Percentiles rank a stretch among this genome's conserved stretches.
Evolutionary conservation across 2,888 invertebrate genomes (phyloP).

Genomic region (Dendrolimus houi): DNA sequence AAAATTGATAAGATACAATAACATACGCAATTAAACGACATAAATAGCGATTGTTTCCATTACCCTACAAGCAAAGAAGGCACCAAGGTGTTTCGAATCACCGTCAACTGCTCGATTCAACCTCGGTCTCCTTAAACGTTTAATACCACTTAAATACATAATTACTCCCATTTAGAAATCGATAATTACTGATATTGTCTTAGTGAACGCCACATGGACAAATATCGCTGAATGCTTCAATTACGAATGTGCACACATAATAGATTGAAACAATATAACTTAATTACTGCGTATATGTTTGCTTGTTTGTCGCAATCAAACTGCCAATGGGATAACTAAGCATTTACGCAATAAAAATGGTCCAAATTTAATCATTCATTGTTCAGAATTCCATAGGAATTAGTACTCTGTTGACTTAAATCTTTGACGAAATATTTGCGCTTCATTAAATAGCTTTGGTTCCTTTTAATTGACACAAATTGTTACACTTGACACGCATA

Average conservation of each 20-base stretch:
- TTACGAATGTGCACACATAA: background rate
- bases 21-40: too few relatives aligned
- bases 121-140: background rate
- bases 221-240: background rate
- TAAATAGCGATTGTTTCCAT: too few relatives aligned
- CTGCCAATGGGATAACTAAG: background rate
- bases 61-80: too few relatives aligned
- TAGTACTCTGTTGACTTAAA: background rate
- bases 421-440: too few relatives aligned
- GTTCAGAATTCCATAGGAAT: background rate
- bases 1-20: too few relatives aligned
- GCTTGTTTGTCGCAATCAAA: background rate
- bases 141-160: background rate
- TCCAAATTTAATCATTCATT: background rate
- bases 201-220: background rate
- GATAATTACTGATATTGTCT: background rate
- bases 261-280: slow-evolving; percentile 2
- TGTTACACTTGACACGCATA: too few relatives aligned
- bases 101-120: background rate
- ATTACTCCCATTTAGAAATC: background rate
- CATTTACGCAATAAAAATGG: background rate
- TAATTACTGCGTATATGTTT: slow-evolving; percentile 2
- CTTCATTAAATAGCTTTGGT: too few relatives aligned
- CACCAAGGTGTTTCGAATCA: too few relatives aligned
- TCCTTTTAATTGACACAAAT: too few relatives aligned